phyloP scores from a whole-genome alignment of 2,113 vertebrate genomes.

The Albula glossodonta region DNA sequence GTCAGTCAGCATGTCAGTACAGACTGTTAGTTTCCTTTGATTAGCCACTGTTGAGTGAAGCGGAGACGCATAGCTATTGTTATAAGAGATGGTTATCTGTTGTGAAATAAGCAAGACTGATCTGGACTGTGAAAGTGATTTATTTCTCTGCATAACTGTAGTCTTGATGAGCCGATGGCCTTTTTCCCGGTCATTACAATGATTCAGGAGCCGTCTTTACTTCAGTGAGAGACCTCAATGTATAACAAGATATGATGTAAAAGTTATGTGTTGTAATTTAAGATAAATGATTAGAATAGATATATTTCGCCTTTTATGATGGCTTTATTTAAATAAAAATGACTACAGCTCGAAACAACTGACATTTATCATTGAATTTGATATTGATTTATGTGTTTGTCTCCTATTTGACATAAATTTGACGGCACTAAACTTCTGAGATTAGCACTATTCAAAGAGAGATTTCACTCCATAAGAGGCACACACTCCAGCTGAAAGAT shows the following conservation, averaged over 20 bases:
- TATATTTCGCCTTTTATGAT: background rate
- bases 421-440: background rate
- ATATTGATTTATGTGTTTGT: background rate
- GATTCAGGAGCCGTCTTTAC: background rate
- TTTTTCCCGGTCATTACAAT: background rate
- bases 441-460: background rate
- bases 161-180: background rate
- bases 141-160: background rate
- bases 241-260: background rate
- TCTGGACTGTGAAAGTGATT: constrained; percentile 6
- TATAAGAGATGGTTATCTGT: constrained; percentile 12
- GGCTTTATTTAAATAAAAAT: background rate
- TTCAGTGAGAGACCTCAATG: background rate
- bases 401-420: background rate
- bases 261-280: background rate
- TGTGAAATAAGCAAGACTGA: background rate
- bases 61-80: background rate
- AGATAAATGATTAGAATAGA: background rate
- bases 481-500: no score
- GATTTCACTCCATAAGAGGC: background rate
- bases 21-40: background rate
- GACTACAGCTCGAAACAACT: background rate
- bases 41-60: background rate
- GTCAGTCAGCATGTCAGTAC: background rate
- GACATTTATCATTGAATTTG: background rate